These are phyloP conservation scores for Chaetodon auriga DNA, from an alignment of 2,113 vertebrate genomes.

Conservation along the genomic window DNA sequence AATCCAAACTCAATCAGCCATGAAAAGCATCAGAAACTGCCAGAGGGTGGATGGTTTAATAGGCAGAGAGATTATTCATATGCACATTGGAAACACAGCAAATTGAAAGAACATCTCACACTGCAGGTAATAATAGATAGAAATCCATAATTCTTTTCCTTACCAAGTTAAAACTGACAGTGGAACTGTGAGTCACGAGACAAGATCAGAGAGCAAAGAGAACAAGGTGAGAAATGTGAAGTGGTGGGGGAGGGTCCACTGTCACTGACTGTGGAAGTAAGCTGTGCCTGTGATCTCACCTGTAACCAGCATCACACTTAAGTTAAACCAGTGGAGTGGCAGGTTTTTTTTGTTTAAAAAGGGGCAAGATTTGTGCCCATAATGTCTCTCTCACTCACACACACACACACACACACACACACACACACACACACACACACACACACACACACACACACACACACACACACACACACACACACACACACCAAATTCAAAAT, in stretches of 20 bases:
- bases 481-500: background rate
- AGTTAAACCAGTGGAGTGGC: background rate
- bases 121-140: background rate
- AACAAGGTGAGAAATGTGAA: background rate
- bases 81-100: background rate
- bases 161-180: background rate
- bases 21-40: background rate
- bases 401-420: no score
- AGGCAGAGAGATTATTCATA: constrained; percentile 23
- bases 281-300: background rate
- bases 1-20: constrained; percentile 27
- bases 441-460: no score
- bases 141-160: background rate
- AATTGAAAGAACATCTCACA: constrained; percentile 34
- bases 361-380: background rate
- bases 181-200: constrained; percentile 7
- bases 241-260: background rate
- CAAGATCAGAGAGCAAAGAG: constrained; percentile 4
- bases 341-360: no score
- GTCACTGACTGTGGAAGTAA: constrained; percentile 9
- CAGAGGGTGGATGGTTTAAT: background rate
- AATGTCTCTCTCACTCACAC: no score
- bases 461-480: no score
- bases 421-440: no score
- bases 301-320: background rate